phyloP scores from a whole-genome alignment of 2,888 invertebrate genomes.

The Cheilosia soror region DNA sequence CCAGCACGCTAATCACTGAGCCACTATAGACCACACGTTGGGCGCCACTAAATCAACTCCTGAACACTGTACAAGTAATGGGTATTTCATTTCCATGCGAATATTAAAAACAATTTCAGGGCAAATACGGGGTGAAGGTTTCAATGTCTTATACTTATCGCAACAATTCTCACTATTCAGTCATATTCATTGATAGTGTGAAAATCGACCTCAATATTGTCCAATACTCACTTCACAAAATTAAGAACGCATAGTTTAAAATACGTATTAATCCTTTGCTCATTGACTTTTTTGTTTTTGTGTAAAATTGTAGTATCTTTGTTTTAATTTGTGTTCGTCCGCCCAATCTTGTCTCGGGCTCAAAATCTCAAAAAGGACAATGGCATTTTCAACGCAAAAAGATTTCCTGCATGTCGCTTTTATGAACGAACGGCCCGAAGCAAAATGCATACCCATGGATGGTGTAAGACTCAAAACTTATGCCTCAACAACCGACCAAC shows the following conservation, averaged over 20 bases:
- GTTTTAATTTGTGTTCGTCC: conserved; percentile 15
- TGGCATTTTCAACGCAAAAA: conserved; percentile 83
- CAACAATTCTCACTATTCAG: too few species aligned
- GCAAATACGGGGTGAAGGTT: too few species aligned
- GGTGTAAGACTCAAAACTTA: conserved; percentile 81
- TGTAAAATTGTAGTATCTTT: conserved; percentile 41
- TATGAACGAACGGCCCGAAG: conserved; percentile 77
- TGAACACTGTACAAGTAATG: too few species aligned
- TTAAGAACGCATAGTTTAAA: neutral
- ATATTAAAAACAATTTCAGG: too few species aligned
- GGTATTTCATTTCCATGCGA: too few species aligned
- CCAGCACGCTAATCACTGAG: too few species aligned
- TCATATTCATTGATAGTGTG: too few species aligned
- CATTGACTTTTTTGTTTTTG: conserved; percentile 31
- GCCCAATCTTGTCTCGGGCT: neutral
- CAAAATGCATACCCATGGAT: conserved; percentile 76
- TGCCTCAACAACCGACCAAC: conserved; percentile 79
- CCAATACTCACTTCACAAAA: too few species aligned
- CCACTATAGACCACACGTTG: too few species aligned
- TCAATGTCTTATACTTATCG: too few species aligned
- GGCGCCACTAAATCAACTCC: too few species aligned
- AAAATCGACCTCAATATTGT: too few species aligned
- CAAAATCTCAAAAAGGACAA: conserved; percentile 58
- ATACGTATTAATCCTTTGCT: conserved; percentile 2
- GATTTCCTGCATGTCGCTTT: conserved; percentile 81